These are phyloP conservation scores for Oreochromis aureus DNA, from an alignment of 2,113 vertebrate species.

Conservation along the genomic window DNA sequence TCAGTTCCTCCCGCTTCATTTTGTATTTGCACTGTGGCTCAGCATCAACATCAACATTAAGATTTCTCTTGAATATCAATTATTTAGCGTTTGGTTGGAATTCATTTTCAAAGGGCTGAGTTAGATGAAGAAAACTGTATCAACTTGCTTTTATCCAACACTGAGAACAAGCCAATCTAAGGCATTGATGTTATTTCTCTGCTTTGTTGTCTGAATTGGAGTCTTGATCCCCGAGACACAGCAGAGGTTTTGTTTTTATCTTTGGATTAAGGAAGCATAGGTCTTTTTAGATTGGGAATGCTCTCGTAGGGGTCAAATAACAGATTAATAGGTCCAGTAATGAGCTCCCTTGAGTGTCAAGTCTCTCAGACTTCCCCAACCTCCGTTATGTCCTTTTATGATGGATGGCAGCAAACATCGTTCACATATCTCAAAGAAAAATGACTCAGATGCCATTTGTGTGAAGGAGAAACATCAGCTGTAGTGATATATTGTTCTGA, in stretches of 20 bases:
- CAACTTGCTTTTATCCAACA: constrained; percentile 53
- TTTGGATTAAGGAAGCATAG: constrained; percentile 62
- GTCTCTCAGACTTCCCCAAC: constrained; percentile 51
- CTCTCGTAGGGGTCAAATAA: constrained; percentile 76
- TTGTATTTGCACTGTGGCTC: constrained; percentile 32
- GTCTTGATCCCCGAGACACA: constrained; percentile 45
- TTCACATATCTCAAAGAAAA: constrained; percentile 70
- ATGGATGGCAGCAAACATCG: constrained; percentile 70
- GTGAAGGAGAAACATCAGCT: constrained; percentile 69
- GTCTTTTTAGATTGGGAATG: constrained; percentile 62
- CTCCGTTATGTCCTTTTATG: constrained; percentile 63
- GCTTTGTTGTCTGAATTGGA: constrained; percentile 62
- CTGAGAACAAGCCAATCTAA: constrained; percentile 50
- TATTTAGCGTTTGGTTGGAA: constrained; percentile 57
- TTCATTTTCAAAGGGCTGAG: constrained; percentile 61
- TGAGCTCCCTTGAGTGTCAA: constrained; percentile 76
- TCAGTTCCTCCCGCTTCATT: background rate
- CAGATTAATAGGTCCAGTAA: constrained; percentile 79
- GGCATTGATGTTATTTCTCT: constrained; percentile 49
- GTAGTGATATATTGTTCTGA: constrained; percentile 46
- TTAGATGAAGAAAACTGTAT: constrained; percentile 47
- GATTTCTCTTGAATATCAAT: constrained; percentile 57
- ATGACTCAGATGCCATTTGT: constrained; percentile 66
- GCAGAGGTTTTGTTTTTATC: constrained; percentile 64
- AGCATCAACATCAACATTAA: constrained; percentile 21